These are phyloP conservation scores for Scaptodrosophila lebanonensis DNA, from an alignment of 1,140 invertebrate species.

Conservation along the genomic window DNA sequence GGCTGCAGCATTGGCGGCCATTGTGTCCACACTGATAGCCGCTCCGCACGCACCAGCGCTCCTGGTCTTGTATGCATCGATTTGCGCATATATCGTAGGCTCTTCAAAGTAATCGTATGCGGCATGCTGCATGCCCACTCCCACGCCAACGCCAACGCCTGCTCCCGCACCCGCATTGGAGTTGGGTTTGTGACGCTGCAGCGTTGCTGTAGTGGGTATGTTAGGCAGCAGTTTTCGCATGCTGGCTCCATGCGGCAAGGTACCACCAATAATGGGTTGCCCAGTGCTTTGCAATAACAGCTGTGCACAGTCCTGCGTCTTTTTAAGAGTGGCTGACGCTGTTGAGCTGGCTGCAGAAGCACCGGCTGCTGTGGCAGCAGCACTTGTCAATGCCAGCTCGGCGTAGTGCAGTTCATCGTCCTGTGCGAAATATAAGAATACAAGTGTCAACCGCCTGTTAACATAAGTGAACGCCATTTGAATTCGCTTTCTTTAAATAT, in stretches of 20 bases:
- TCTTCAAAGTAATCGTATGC: constrained; percentile 78
- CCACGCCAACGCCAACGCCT: constrained; percentile 68
- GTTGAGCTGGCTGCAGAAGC: constrained; percentile 37
- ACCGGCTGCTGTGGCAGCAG: constrained; percentile 62
- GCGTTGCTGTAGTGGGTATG: constrained; percentile 63
- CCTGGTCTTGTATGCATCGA: constrained; percentile 80
- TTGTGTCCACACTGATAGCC: constrained; percentile 52
- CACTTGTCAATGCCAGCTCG: constrained; percentile 80
- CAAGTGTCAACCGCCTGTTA: neutral
- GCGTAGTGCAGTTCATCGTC: constrained; percentile 85
- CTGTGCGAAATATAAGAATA: constrained; percentile 29
- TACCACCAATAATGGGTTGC: constrained; percentile 51
- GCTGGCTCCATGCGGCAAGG: constrained; percentile 66
- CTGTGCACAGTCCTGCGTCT: constrained; percentile 3
- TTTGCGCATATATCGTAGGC: constrained; percentile 84
- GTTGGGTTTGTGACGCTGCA: constrained; percentile 65
- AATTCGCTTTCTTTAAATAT: too few species aligned
- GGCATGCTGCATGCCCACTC: constrained; percentile 45
- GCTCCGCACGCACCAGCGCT: constrained; percentile 55
- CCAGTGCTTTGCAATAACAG: constrained; percentile 7
- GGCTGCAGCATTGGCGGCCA: constrained; percentile 39
- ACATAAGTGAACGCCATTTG: neutral
- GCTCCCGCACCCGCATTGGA: constrained; percentile 62
- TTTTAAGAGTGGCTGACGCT: constrained; percentile 27
- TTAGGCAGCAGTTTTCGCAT: constrained; percentile 68